Base-by-base conservation (phyloP, 2,888 invertebrate genomes). In the Caenorhabditis sp. region DNA sequence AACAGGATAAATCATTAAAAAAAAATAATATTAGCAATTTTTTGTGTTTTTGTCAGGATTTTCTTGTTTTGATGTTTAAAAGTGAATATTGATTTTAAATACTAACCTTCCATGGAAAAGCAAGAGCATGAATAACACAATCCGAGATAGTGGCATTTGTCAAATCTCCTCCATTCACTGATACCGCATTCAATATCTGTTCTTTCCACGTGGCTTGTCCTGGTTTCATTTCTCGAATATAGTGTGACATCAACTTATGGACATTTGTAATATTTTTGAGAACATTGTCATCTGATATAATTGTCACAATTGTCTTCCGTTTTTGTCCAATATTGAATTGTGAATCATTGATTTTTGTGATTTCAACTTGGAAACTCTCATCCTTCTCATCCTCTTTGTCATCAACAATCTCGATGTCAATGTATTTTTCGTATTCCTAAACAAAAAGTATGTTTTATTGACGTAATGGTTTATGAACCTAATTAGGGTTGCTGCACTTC, bases 161-260 rank as follows among this genome's bases (percentile, higher is more conserved):
- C 0, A 91, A 75, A 80, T 91, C 91, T 1, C 91, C 91, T 1
- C 91, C 91, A 77, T 91, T 91, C 14, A 91, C 91, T 59, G 90
- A 91, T 88, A 89, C 88, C 3, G 91, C 91, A 62, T 90, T 89
- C 63, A 89, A 87, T 76, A 91, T 89, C 86, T 83, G 82, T 49
- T 83, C 81, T 14, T 74, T 76, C 83, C 83, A 84, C 17, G 77
- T 72, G 17, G 71, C 74, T 50, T 71, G 67, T 67, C 82, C 83
- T 20, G 82, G 81, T 31, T 80, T 77, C 73, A 83, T 59, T n/a
- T 70, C 60, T 38, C 69, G 66, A 76, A 84, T 54, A 64, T 83
- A 78, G 27, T 81, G 77, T 10, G 73, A 75, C 70, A 84, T 72
- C 49, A 80, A 56, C 27, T 82, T 79, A 14, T 67, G 69, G 27